Conservation (phyloP, 2,888 invertebrate genomes). For the Heliconius ismenius region DNA sequence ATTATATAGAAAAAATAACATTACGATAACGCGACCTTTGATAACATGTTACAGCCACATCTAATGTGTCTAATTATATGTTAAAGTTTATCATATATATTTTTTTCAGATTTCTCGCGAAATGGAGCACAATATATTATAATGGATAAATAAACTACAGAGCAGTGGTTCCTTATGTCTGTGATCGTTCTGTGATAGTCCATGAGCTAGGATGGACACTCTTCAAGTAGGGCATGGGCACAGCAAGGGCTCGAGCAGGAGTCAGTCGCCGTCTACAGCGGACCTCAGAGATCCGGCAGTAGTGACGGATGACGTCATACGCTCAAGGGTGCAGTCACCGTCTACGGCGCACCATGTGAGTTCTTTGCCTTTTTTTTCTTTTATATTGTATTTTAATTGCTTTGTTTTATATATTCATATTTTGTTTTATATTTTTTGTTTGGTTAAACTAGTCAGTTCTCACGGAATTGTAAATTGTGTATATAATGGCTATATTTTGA, state of each 20-base stretch:
- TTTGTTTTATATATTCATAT: background rate
- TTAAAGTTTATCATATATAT: slow-evolving; percentile 21
- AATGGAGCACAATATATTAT: slow-evolving; percentile 50
- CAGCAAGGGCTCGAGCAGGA: slow-evolving; percentile 83
- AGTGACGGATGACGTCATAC: slow-evolving; percentile 73
- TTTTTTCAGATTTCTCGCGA: slow-evolving; percentile 53
- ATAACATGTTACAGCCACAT: slow-evolving; percentile 29
- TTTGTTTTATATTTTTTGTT: slow-evolving; percentile 1
- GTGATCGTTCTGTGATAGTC: slow-evolving; percentile 45
- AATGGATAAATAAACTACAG: slow-evolving; percentile 38
- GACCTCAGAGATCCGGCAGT: slow-evolving; percentile 73
- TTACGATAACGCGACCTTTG: slow-evolving; percentile 27
- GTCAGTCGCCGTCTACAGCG: slow-evolving; percentile 82
- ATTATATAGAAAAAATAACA: slow-evolving; percentile 10
- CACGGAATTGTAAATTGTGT: background rate
- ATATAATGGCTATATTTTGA: background rate
- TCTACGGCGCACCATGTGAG: slow-evolving; percentile 73
- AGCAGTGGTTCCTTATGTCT: slow-evolving; percentile 46
- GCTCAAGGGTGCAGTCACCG: slow-evolving; percentile 75
- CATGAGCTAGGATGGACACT: slow-evolving; percentile 63
- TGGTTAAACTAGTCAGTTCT: background rate
- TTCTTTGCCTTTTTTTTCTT: slow-evolving; percentile 4
- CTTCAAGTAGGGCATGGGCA: slow-evolving; percentile 75
- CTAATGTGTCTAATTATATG: slow-evolving; percentile 25
- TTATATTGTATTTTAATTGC: background rate